Evolutionary conservation across 2,113 vertebrate species (phyloP).

Genomic region (Cricetomys ansorgei): DNA sequence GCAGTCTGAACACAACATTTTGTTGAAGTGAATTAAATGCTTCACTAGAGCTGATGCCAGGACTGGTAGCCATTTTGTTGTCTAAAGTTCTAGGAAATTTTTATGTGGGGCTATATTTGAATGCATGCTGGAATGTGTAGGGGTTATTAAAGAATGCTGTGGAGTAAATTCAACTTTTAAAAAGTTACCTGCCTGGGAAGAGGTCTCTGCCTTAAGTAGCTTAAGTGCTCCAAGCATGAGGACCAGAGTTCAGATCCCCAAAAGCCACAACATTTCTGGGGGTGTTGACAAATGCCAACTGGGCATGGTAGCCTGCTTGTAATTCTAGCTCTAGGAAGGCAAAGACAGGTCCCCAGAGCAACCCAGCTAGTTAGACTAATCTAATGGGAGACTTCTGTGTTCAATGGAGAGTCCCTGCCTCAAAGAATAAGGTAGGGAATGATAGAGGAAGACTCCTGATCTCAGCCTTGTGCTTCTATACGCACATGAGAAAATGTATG

Average conservation of each 20-base stretch:
- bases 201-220: background rate
- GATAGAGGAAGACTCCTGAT: background rate
- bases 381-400: background rate
- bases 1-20: background rate
- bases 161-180: background rate
- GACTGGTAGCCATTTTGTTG: slow-evolving; percentile 1
- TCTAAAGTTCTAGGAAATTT: slow-evolving; percentile 37
- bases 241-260: background rate
- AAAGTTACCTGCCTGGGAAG: background rate
- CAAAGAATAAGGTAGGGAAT: background rate
- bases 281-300: background rate
- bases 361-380: background rate
- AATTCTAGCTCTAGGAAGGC: background rate
- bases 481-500: background rate
- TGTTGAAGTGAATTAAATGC: slow-evolving; percentile 36
- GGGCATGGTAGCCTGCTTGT: background rate
- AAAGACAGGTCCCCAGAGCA: background rate
- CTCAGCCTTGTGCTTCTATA: background rate
- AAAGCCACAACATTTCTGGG: background rate
- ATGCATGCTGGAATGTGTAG: background rate
- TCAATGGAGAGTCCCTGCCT: background rate
- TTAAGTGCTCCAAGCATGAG: background rate
- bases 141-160: background rate
- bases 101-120: background rate
- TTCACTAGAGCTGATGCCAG: background rate